Percentiles rank a stretch among this genome's conserved stretches.
Evolutionary conservation across 1,140 invertebrate species (phyloP).

Genomic region (Eueides isabella): DNA sequence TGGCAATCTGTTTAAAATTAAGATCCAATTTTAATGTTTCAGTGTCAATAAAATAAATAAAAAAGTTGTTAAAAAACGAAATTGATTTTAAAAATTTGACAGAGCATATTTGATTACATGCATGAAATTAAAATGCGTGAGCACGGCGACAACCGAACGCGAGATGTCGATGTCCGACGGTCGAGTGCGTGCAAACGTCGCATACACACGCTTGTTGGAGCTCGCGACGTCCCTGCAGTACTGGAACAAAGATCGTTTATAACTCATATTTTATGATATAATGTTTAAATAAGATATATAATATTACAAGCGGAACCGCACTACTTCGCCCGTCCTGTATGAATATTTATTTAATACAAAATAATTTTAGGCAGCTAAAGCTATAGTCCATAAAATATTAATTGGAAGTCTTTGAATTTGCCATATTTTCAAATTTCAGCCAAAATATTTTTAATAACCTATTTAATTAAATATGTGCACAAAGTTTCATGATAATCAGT

Average conservation of each 20-base stretch:
- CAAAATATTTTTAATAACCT: too few species aligned
- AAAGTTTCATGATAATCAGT: too few species aligned
- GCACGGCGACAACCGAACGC: constrained; percentile 91
- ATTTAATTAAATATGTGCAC: too few species aligned
- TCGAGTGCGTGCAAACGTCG: constrained; percentile 95
- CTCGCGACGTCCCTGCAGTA: constrained; percentile 93
- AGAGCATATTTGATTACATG: constrained; percentile 84
- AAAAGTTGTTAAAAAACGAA: background rate
- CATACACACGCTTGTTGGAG: constrained; percentile 93
- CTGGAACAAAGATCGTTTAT: constrained; percentile 81
- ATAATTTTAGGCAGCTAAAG: too few species aligned
- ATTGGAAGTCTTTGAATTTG: too few species aligned
- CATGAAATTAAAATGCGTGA: constrained; percentile 91
- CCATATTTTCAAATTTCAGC: too few species aligned
- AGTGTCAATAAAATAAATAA: background rate
- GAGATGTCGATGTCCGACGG: constrained; percentile 97
- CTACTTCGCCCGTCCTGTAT: too few species aligned
- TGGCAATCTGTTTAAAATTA: constrained; percentile 83
- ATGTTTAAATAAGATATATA: too few species aligned
- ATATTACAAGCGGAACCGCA: too few species aligned
- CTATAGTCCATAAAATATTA: too few species aligned
- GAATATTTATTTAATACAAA: too few species aligned
- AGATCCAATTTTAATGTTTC: background rate
- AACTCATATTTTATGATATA: background rate
- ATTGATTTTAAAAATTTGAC: constrained; percentile 4